Evolutionary conservation across 2,797 vertebrate genomes (phyloP), one percentile per base, ranked within the genome.

Genomic region (Microchirus variegatus): DNA sequence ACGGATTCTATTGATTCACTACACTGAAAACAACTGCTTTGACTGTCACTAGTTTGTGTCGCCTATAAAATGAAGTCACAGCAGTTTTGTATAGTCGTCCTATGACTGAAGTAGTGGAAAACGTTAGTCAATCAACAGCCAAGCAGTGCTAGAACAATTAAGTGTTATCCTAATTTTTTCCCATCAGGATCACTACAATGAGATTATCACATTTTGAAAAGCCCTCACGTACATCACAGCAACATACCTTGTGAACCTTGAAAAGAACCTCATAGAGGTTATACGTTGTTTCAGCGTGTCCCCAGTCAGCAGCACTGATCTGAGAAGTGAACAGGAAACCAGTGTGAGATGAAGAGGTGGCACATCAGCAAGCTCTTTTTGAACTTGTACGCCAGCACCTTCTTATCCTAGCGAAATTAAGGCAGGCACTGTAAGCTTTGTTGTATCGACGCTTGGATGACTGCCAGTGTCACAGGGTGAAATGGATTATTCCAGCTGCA

Each of bases 261-360:
- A 96, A 96, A 55, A 98, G 94, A 90, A 97, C 96, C 95, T 98
- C 96, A 95, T 95, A 97, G 94, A 98, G 95, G 95, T 95, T 94
- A 91, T 97, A 96, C 64, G 92, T 90, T 60, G 93, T 95, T 90
- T 97, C 96, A 67, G 95, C 95, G 80, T 90, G 89, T 75, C 91
- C 90, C 97, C 96, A 98, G 85, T 98, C 95, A 65, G 92, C 84
- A 0, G 91, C 92, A 89, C 91, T 93, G 86, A 95, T 92, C 97
- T 98, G 76, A 37, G 84, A 67, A 78, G 67, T 64, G 88, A 42
- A 88, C 36, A 83, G 73, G 43, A 80, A 79, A 42, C 49, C 49
- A 54, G 40, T 14, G n/a, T 16, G 53, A 78, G 54, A 77, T 75
- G 63, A 72, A 67, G 36, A 67, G 43, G 69, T 56, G 44, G 73